Evolutionary conservation across 2,113 vertebrate species (phyloP).

Genomic region (Petrocephalus microphthalmus): DNA sequence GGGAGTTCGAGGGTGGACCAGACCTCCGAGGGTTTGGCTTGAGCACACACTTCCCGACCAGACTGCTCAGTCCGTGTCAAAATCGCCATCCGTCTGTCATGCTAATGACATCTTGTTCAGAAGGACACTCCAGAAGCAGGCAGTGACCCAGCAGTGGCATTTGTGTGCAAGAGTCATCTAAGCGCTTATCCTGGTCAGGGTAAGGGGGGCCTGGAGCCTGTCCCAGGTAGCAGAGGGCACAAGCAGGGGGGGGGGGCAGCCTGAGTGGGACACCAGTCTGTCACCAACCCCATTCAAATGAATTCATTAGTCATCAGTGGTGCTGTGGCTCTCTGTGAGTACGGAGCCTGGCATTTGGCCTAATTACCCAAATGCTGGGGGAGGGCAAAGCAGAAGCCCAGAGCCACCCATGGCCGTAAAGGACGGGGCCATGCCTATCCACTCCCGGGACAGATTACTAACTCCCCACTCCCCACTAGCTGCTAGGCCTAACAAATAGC

Average conservation of each 20-base stretch:
- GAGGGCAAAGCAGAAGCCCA: neutral
- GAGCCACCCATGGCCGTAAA: neutral
- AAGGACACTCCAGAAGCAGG: neutral
- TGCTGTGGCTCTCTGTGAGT: neutral
- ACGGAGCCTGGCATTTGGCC: neutral
- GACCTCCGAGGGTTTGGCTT: neutral
- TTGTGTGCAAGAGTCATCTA: neutral
- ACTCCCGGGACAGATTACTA: neutral
- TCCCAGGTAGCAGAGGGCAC: neutral
- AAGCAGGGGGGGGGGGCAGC: neutral
- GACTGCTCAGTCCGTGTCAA: neutral
- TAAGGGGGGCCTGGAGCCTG: neutral
- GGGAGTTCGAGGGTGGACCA: neutral
- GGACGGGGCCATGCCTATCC: neutral
- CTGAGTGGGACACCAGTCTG: neutral
- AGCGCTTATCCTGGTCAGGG: neutral
- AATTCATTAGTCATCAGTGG: constrained; percentile 4
- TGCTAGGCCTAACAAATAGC: constrained; percentile 32
- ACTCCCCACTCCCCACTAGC: neutral
- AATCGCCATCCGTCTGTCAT: neutral
- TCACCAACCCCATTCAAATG: neutral
- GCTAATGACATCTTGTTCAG: neutral
- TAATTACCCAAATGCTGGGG: constrained; percentile 5
- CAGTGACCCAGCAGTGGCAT: neutral
- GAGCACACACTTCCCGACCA: neutral